Percentiles rank a stretch among this genome's conserved stretches.
These are phyloP conservation scores for Zaprionus ghesquierei DNA, from an alignment of 1,140 invertebrate genomes.

Conservation along the genomic window DNA sequence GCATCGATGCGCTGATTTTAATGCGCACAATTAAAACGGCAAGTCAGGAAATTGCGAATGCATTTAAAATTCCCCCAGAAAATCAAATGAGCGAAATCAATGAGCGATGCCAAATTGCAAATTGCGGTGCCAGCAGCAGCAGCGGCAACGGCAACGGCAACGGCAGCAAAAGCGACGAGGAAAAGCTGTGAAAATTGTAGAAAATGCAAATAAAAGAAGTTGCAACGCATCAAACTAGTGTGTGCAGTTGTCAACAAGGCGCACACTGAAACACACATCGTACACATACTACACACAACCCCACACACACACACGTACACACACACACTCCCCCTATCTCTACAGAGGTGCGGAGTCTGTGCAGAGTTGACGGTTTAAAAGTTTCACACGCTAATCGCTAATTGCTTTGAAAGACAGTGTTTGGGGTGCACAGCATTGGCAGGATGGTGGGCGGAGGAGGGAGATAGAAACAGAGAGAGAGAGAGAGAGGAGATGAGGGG, in stretches of 20 bases:
- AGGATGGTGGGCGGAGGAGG: not conserved
- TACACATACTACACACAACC: not conserved
- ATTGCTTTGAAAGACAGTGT: conserved; percentile 72
- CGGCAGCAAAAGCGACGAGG: conserved; percentile 8
- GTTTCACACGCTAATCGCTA: conserved; percentile 73
- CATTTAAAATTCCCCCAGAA: conserved; percentile 70
- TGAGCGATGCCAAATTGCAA: conserved; percentile 74
- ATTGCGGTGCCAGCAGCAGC: conserved; percentile 35
- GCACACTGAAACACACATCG: not conserved
- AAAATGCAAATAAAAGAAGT: conserved; percentile 50
- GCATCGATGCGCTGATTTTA: conserved; percentile 72
- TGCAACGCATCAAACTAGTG: conserved; percentile 66
- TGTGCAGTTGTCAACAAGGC: conserved; percentile 50
- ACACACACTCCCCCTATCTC: not conserved
- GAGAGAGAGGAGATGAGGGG: not conserved
- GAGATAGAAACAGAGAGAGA: too few species aligned
- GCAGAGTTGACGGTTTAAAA: conserved; percentile 59
- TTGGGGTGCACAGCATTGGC: not conserved
- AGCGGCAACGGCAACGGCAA: conserved; percentile 16
- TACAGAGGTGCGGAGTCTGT: not conserved
- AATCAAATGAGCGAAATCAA: conserved; percentile 70
- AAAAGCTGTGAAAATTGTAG: conserved; percentile 23
- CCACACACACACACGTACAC: not conserved
- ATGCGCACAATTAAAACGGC: conserved; percentile 76
- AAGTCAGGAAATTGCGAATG: conserved; percentile 77